Conservation (phyloP, 1,140 invertebrate species). For the Chironomus striatipennis region DNA sequence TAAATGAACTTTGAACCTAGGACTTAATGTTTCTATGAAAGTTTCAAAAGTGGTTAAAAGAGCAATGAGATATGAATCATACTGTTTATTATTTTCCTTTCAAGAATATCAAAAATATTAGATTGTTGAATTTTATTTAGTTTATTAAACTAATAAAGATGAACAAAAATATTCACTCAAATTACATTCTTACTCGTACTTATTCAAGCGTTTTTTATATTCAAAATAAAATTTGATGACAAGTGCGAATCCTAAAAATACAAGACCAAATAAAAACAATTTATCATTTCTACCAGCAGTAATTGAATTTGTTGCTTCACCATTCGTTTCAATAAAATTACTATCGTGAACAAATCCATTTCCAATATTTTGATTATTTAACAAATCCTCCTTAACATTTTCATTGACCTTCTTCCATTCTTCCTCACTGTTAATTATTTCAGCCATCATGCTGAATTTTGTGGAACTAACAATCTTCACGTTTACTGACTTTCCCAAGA, state of each 20-base stretch:
- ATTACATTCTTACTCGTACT: neutral
- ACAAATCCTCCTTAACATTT: neutral
- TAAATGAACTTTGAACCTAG: neutral
- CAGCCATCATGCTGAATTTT: constrained; percentile 81
- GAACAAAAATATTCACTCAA: too few relatives aligned
- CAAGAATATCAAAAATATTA: too few relatives aligned
- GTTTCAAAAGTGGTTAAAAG: too few relatives aligned
- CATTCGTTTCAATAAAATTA: constrained; percentile 20
- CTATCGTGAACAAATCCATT: neutral
- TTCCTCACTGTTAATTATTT: constrained; percentile 48
- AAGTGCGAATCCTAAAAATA: neutral
- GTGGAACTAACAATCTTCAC: constrained; percentile 66
- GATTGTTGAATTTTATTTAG: too few relatives aligned
- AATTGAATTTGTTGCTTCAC: neutral
- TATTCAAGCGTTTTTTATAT: neutral
- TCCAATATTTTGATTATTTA: neutral
- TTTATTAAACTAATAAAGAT: too few relatives aligned
- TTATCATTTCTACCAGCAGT: neutral
- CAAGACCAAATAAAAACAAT: neutral
- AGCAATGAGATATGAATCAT: too few relatives aligned
- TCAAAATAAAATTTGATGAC: neutral
- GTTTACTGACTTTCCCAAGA: constrained; percentile 73
- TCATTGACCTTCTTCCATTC: constrained; percentile 33
- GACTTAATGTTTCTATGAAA: too few relatives aligned
- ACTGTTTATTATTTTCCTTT: too few relatives aligned